Evolutionary conservation across 2,888 invertebrate species (phyloP).

Genomic region (Agrochola lychnidis): DNA sequence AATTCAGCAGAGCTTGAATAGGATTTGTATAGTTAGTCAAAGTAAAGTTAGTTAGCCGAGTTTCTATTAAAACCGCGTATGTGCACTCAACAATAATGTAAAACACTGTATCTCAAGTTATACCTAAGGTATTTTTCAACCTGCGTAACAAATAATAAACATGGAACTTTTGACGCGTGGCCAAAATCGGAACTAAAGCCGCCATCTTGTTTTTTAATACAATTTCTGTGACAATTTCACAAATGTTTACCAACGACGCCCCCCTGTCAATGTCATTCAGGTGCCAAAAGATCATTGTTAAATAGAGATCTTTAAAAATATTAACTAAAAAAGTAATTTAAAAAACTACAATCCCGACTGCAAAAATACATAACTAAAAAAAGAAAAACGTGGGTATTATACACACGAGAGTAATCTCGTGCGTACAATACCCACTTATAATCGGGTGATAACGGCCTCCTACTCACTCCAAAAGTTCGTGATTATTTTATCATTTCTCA

Average conservation of each 20-base stretch:
- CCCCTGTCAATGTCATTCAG: no score
- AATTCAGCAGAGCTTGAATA: constrained; percentile 38
- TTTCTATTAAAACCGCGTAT: constrained; percentile 5
- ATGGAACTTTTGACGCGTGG: not conserved
- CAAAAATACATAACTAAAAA: no score
- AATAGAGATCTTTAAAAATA: not conserved
- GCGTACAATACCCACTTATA: no score
- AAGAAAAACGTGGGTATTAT: no score
- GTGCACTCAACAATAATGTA: not conserved
- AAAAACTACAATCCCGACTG: no score
- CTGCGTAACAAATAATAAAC: not conserved
- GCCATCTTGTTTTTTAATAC: not conserved
- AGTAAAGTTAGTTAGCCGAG: constrained; percentile 23
- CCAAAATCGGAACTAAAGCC: not conserved
- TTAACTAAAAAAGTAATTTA: no score
- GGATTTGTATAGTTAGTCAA: constrained; percentile 40
- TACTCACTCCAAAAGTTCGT: no score
- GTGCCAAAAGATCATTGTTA: not conserved
- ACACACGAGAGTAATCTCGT: no score
- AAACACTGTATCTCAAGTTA: not conserved
- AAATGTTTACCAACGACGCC: not conserved
- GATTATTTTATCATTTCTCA: no score
- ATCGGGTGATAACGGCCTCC: no score
- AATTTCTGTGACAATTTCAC: not conserved
- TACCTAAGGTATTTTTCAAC: not conserved